A percentile compares a stretch with the other conserved stretches of the same genome.
These are phyloP conservation scores for Melanostigma gelatinosum DNA, from an alignment of 2,113 vertebrate species.

Conservation along the genomic window DNA sequence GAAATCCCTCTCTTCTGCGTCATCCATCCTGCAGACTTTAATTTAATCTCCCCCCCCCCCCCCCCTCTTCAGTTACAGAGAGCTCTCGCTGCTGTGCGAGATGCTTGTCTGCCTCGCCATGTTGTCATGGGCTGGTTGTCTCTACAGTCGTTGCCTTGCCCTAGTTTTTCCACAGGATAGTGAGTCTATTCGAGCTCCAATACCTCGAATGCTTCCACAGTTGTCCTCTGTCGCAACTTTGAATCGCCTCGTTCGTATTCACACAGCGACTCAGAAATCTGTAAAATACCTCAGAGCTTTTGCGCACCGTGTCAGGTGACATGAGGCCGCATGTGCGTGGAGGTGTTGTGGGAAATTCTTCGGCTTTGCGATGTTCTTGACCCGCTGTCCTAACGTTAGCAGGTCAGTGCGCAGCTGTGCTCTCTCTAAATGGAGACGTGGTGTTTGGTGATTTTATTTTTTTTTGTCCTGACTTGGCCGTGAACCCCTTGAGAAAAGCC, in stretches of 20 bases:
- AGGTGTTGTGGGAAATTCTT: constrained; percentile 41
- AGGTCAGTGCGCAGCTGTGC: constrained; percentile 41
- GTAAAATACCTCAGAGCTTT: not conserved
- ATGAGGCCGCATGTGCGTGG: not conserved
- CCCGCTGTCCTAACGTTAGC: constrained; percentile 32
- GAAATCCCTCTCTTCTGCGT: constrained; percentile 51
- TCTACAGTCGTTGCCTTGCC: constrained; percentile 9
- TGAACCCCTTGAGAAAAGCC: constrained; percentile 52
- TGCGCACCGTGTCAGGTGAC: not conserved
- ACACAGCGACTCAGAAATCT: not conserved
- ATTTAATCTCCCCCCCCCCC: constrained; percentile 20
- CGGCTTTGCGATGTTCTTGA: constrained; percentile 12
- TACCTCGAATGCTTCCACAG: constrained; percentile 34
- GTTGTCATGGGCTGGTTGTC: constrained; percentile 25
- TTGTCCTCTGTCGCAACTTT: constrained; percentile 16
- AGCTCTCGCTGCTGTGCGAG: not conserved
- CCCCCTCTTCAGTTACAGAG: not conserved
- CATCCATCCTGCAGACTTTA: constrained; percentile 33
- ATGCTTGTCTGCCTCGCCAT: not conserved
- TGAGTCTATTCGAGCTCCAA: constrained; percentile 30
- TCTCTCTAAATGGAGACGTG: not conserved
- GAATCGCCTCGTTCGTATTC: not conserved
- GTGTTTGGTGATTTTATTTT: not conserved
- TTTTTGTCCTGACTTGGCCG: not conserved
- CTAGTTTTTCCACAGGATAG: constrained; percentile 35